Evolutionary conservation across 2,113 vertebrate species (phyloP).

Genomic region (Gymnogyps californianus): DNA sequence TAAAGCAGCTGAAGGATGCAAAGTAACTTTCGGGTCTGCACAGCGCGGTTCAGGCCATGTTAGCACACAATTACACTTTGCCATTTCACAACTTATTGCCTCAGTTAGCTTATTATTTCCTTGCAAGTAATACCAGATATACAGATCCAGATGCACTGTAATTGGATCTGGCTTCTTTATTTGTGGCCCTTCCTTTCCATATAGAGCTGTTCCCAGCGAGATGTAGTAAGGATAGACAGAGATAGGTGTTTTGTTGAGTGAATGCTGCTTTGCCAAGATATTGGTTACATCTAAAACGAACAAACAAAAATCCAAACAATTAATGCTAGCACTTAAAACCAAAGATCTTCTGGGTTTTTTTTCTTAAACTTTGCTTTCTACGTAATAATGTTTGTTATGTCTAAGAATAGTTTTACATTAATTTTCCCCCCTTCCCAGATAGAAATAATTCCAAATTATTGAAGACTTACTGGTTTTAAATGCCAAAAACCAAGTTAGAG

Average conservation of each 20-base stretch:
- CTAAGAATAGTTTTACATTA: not conserved
- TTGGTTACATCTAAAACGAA: conserved; percentile 73
- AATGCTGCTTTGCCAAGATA: conserved; percentile 71
- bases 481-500: not conserved
- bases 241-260: conserved; percentile 66
- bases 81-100: conserved; percentile 68
- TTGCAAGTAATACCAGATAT: conserved; percentile 75
- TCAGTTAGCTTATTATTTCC: conserved; percentile 35
- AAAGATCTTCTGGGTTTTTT: not conserved
- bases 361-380: not conserved
- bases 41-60: conserved; percentile 48
- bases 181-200: conserved; percentile 79
- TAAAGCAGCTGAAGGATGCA: conserved; percentile 72
- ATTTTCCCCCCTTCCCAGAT: not conserved
- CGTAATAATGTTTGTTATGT: not conserved
- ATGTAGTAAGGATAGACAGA: conserved; percentile 82
- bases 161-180: conserved; percentile 77
- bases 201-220: conserved; percentile 79
- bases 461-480: not conserved
- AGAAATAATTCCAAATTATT: not conserved
- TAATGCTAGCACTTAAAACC: not conserved
- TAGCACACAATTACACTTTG: conserved; percentile 65
- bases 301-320: not conserved
- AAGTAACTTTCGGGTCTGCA: conserved; percentile 35
- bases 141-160: conserved; percentile 58